These are phyloP conservation scores for Panurus biarmicus DNA, from an alignment of 2,113 vertebrate genomes.

Conservation along the genomic window DNA sequence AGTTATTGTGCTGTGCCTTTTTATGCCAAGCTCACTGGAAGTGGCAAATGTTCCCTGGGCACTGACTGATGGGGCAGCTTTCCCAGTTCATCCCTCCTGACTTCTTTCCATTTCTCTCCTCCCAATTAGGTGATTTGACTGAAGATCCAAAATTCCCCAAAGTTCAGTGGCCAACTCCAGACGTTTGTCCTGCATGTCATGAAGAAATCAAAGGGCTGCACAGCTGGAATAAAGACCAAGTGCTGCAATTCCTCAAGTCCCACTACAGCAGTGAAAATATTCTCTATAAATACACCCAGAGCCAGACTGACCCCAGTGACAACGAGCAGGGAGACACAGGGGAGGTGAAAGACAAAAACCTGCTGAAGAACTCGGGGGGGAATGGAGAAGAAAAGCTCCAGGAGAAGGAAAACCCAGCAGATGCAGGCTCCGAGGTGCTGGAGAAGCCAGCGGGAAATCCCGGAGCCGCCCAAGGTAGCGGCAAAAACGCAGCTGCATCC, in stretches of 20 bases:
- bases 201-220: slow-evolving; percentile 82
- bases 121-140: slow-evolving; percentile 78
- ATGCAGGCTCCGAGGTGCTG: neutral
- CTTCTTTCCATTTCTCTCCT: neutral
- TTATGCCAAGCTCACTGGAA: neutral
- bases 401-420: neutral
- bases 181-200: slow-evolving; percentile 84
- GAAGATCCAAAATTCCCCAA: slow-evolving; percentile 92
- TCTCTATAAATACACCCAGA: slow-evolving; percentile 60
- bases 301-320: neutral
- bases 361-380: neutral
- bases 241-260: slow-evolving; percentile 79
- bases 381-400: neutral
- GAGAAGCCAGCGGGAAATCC: neutral
- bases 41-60: neutral
- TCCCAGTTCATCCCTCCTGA: neutral
- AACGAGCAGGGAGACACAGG: neutral
- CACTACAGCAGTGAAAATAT: slow-evolving; percentile 80
- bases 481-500: neutral
- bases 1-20: neutral
- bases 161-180: slow-evolving; percentile 84
- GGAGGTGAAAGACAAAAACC: neutral
- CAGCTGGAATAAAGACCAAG: slow-evolving; percentile 80
- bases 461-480: neutral
- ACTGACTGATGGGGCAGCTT: neutral